Evolutionary conservation across 2,888 invertebrate species (phyloP).

Genomic region (Buathra laborator): DNA sequence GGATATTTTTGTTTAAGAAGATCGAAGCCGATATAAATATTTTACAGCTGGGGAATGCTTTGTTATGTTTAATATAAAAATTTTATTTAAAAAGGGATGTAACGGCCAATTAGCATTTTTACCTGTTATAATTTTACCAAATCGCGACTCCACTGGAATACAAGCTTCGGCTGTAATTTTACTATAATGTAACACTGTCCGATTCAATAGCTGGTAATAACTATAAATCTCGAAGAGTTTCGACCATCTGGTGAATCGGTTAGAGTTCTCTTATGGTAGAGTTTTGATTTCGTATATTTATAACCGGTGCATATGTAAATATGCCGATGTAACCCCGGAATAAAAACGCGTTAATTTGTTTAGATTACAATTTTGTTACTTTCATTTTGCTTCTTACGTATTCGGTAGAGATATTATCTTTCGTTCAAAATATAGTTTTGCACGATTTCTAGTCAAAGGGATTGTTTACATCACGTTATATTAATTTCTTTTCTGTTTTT

Average conservation of each 20-base stretch:
- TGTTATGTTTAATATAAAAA: conserved; percentile 16
- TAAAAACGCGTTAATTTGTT: conserved; percentile 1
- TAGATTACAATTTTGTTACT: conserved; percentile 13
- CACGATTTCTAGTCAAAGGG: conserved; percentile 22
- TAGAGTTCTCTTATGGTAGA: neutral
- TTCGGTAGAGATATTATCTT: neutral
- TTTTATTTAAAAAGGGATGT: neutral
- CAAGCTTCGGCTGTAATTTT: too few species aligned
- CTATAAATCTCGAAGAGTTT: too few species aligned
- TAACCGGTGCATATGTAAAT: too few species aligned
- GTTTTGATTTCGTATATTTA: neutral
- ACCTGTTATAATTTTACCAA: too few species aligned
- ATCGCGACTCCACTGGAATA: too few species aligned
- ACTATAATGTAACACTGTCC: too few species aligned
- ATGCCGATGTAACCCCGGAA: neutral
- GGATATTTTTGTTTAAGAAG: conserved; percentile 38
- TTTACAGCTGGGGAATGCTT: conserved; percentile 36
- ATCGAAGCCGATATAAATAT: conserved; percentile 43
- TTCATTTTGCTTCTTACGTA: conserved; percentile 24
- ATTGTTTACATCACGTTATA: conserved; percentile 42
- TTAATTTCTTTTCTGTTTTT: conserved; percentile 27
- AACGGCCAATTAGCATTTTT: neutral
- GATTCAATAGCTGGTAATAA: too few species aligned
- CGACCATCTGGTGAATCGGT: too few species aligned
- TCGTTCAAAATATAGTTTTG: conserved; percentile 13